Conservation (phyloP, 2,797 vertebrate genomes). For the Hapalemur alaotrensis region DNA sequence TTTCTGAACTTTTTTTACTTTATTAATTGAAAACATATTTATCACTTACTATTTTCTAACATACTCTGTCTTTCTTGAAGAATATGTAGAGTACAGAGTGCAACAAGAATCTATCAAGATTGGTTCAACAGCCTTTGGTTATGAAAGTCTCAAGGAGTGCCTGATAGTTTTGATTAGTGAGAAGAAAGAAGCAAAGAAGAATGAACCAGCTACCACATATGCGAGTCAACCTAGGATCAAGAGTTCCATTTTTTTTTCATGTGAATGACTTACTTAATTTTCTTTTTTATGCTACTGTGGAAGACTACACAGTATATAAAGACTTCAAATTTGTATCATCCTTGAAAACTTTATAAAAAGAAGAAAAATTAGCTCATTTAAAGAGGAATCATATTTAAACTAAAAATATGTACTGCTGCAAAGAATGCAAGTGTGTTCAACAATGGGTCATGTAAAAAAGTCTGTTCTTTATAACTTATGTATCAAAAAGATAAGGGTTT, state of each 20-base stretch:
- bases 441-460: background rate
- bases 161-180: conserved; percentile 42
- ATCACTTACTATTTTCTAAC: conserved; percentile 6
- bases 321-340: background rate
- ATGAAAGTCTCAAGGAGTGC: background rate
- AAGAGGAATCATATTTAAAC: conserved; percentile 12
- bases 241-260: background rate
- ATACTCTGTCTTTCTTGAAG: conserved; percentile 30
- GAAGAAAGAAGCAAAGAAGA: conserved; percentile 22
- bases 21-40: conserved; percentile 11
- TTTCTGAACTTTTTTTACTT: conserved; percentile 20
- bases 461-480: background rate
- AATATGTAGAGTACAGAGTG: background rate
- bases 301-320: background rate
- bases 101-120: conserved; percentile 26
- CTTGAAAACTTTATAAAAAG: conserved; percentile 24
- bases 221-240: background rate
- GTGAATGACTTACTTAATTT: background rate
- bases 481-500: background rate
- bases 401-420: background rate
- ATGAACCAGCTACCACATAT: background rate
- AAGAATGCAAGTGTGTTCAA: conserved; percentile 3
- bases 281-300: background rate
- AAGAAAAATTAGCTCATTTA: background rate
- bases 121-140: background rate